Conservation (phyloP, 1,140 invertebrate genomes). For the Diabrotica undecimpunctata region DNA sequence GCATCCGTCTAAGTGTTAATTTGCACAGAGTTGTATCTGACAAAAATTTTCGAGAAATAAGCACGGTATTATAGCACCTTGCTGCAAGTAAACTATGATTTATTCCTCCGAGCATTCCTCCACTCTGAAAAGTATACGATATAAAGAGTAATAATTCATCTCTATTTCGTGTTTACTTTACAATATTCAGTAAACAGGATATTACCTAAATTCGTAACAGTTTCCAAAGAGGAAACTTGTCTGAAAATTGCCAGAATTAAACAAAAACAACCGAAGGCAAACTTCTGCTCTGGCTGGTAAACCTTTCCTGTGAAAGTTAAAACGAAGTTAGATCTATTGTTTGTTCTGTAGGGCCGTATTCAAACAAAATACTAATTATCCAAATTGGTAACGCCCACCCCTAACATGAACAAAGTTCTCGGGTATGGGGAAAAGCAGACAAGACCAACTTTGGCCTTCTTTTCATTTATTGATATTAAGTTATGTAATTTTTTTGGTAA, state of each 20-base stretch:
- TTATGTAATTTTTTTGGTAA: too few species aligned
- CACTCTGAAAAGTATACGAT: not conserved
- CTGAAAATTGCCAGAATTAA: constrained; percentile 2
- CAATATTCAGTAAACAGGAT: not conserved
- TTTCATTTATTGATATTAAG: too few species aligned
- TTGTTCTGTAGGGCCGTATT: not conserved
- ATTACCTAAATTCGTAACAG: not conserved
- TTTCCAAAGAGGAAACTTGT: not conserved
- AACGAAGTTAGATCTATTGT: not conserved
- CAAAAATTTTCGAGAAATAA: too few species aligned
- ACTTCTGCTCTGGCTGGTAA: not conserved
- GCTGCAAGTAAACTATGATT: too few species aligned
- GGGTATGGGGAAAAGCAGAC: too few species aligned
- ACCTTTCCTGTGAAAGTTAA: not conserved
- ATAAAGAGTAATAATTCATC: constrained; percentile 1
- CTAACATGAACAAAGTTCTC: too few species aligned
- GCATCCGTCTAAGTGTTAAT: too few species aligned
- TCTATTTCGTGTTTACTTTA: not conserved
- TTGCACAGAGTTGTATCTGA: too few species aligned
- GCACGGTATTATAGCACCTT: too few species aligned
- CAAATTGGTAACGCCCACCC: not conserved
- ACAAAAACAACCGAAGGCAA: not conserved
- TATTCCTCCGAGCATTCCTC: too few species aligned
- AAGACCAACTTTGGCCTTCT: too few species aligned
- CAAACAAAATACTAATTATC: not conserved